Conservation (phyloP, 2,888 invertebrate species). For the Mantis religiosa region DNA sequence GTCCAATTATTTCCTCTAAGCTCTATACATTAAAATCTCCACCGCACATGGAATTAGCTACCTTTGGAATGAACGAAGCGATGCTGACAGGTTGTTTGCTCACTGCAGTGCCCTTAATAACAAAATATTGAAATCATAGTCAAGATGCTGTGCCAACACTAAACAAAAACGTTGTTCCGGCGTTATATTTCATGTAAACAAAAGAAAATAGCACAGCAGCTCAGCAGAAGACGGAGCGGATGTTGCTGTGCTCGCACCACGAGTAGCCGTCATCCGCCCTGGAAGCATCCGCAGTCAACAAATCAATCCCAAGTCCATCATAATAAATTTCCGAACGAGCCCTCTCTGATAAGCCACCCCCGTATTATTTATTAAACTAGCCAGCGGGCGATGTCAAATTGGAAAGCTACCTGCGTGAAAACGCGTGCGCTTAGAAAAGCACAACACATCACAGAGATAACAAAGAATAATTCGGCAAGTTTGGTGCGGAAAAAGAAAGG, state of each 20-base stretch:
- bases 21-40: no score
- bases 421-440: not conserved
- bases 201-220: no score
- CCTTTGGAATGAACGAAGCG: no score
- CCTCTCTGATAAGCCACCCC: not conserved
- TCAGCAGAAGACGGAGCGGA: not conserved
- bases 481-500: not conserved
- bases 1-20: no score
- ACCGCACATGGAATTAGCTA: no score
- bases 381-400: not conserved
- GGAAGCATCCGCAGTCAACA: not conserved
- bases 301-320: not conserved
- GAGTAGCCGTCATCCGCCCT: not conserved
- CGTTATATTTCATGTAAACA: no score
- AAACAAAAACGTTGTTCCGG: no score
- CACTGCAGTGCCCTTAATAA: no score
- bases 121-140: no score
- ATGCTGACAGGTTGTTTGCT: no score
- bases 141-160: no score
- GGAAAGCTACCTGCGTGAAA: not conserved
- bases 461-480: not conserved
- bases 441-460: not conserved
- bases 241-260: not conserved
- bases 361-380: not conserved
- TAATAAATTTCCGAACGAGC: not conserved